Percentiles rank a stretch among this genome's conserved stretches.
These are phyloP conservation scores for Bergia sp. DNA, from an alignment of 92 coral and sea anemone genomes.

Conservation along the genomic window DNA sequence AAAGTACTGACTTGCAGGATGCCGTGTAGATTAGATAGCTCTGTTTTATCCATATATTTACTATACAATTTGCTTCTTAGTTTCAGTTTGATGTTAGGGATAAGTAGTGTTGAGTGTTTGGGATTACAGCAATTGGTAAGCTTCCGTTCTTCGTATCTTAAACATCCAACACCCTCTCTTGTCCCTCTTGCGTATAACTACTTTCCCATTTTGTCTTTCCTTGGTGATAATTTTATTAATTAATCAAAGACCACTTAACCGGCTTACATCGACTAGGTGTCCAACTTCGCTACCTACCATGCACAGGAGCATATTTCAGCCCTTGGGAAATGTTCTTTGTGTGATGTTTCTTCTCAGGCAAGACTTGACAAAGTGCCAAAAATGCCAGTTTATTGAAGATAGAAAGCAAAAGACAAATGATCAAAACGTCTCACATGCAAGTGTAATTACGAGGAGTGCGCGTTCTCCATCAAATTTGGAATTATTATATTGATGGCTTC, in stretches of 20 bases:
- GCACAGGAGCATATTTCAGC: not conserved
- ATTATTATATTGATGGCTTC: not conserved
- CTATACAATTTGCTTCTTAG: not conserved
- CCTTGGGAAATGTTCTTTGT: not conserved
- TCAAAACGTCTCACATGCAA: not conserved
- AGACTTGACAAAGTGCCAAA: slow-evolving; percentile 34
- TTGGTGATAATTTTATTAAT: not conserved
- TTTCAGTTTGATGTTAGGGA: slow-evolving; percentile 15
- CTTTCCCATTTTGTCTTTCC: not conserved
- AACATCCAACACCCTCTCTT: not conserved
- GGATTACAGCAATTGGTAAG: slow-evolving; percentile 43
- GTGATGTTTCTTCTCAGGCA: slow-evolving; percentile 4
- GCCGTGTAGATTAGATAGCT: not conserved
- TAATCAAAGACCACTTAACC: not conserved
- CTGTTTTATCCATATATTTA: not conserved
- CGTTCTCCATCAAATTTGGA: not conserved
- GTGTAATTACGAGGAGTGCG: too few species aligned
- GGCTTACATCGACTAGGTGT: not conserved
- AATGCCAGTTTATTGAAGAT: slow-evolving; percentile 1
- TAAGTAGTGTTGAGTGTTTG: slow-evolving; percentile 45
- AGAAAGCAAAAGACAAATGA: not conserved
- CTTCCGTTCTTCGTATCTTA: slow-evolving; percentile 32
- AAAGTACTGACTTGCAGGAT: not conserved
- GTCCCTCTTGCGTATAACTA: not conserved
- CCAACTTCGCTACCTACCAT: not conserved